Evolutionary conservation across 1,140 invertebrate genomes (phyloP).

Genomic region (Dufourea novaeangliae): DNA sequence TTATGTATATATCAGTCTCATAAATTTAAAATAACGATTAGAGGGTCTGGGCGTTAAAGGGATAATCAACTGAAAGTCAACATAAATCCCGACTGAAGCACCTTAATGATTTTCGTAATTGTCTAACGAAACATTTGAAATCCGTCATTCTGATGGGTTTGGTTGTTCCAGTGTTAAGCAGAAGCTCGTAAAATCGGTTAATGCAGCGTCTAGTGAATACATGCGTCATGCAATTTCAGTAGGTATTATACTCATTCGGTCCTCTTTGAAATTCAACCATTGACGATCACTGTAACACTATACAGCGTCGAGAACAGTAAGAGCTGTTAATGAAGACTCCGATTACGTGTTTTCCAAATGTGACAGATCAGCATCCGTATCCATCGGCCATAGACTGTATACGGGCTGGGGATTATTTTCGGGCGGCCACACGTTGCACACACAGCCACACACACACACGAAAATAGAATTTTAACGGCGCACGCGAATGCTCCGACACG

Average conservation of each 20-base stretch:
- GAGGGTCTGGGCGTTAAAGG: too few species aligned
- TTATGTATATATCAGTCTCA: too few species aligned
- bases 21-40: too few species aligned
- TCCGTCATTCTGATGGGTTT: too few species aligned
- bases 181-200: too few species aligned
- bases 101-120: too few species aligned
- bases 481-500: conserved; percentile 33
- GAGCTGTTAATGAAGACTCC: background rate
- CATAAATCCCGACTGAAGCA: too few species aligned
- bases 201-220: too few species aligned
- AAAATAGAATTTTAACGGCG: conserved; percentile 44
- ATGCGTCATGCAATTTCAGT: too few species aligned
- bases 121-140: too few species aligned
- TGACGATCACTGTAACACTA: background rate
- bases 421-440: conserved; percentile 34
- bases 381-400: conserved; percentile 32
- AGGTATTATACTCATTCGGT: background rate
- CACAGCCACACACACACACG: conserved; percentile 27
- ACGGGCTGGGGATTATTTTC: conserved; percentile 47
- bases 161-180: too few species aligned
- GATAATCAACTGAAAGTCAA: too few species aligned
- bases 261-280: background rate
- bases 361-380: conserved; percentile 27
- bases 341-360: background rate
- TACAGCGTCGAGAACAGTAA: background rate